Evolutionary conservation across 37 sponge, comb jelly and placozoan species (phyloP), one percentile per base, ranked within the genome.

Genomic region (Beroe forskalii): DNA sequence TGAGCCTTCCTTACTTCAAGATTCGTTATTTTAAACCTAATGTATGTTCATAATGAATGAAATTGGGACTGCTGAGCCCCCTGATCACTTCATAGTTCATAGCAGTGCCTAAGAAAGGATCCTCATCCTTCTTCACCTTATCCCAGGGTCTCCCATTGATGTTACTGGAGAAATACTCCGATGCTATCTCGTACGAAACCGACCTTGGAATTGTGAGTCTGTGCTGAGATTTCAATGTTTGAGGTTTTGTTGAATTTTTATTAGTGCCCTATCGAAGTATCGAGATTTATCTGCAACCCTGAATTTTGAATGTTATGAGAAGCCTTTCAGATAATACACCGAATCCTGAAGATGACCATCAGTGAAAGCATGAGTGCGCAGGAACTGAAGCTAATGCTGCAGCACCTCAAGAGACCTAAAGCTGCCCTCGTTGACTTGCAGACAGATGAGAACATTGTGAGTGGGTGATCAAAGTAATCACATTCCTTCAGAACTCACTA

Each of bases 91-190:
- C n/a, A n/a, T n/a, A n/a, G n/a, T n/a, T n/a, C n/a, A n/a, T n/a
- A n/a, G n/a, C n/a, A n/a, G n/a, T n/a, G n/a, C n/a, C n/a, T n/a
- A n/a, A n/a, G n/a, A n/a, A n/a, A n/a, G n/a, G n/a, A n/a, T n/a
- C n/a, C n/a, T n/a, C n/a, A n/a, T n/a, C n/a, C n/a, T n/a, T n/a
- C n/a, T n/a, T n/a, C 60, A 55, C 60, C 25, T 64, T 64, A 23
- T 64, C 32, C 17, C 72, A 69, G 72, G 72, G 72, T 28, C 72
- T 69, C 39, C 72, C 72, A 8, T 37, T 69, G 37, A 69, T 69
- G 72, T 33, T 69, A 32, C 38, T 69, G 17, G 38, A 69, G 38
- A 69, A 69, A 2, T 69, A 69, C 19, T 69, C 72, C 2, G 72
- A 69, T 6, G 19, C 72, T 6, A 69, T 69, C 6, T 69, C 72